Evolutionary conservation across 2,113 vertebrate genomes (phyloP).

Genomic region (Patagioenas fasciata): DNA sequence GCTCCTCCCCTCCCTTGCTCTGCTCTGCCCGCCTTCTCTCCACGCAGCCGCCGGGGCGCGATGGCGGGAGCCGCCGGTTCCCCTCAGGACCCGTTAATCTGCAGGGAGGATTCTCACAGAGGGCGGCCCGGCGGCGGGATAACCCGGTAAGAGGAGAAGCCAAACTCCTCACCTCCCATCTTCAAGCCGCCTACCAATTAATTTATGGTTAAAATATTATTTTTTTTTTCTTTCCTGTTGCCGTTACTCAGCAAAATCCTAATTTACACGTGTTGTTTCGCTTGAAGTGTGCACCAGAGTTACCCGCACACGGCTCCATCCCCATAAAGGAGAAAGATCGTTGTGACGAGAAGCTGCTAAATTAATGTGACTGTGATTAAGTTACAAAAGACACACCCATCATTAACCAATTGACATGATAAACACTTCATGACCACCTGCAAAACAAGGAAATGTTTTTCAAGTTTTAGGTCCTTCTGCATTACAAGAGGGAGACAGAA

Average conservation of each 20-base stretch:
- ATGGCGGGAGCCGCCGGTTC: neutral
- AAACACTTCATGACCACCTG: too few relatives aligned
- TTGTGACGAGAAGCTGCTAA: too few relatives aligned
- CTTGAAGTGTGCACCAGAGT: neutral
- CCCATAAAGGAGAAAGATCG: neutral
- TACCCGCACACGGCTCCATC: neutral
- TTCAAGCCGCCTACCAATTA: too few relatives aligned
- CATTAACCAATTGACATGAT: too few relatives aligned
- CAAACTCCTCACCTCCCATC: neutral
- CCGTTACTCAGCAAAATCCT: neutral
- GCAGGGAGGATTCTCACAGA: too few relatives aligned
- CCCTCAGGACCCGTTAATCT: rapidly evolving
- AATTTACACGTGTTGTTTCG: neutral
- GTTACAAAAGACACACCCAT: too few relatives aligned
- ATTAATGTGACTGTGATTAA: too few relatives aligned
- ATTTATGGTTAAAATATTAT: too few relatives aligned
- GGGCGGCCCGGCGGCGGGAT: neutral
- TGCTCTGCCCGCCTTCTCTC: neutral
- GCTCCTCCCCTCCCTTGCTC: neutral
- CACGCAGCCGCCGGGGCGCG: neutral
- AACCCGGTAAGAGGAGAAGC: neutral
- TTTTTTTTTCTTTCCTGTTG: neutral
- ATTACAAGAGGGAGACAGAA: too few relatives aligned
- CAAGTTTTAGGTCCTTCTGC: too few relatives aligned
- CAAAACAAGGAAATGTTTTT: too few relatives aligned